phyloP scores from a whole-genome alignment of 2,113 vertebrate species.

The Ariopsis seemanni region DNA sequence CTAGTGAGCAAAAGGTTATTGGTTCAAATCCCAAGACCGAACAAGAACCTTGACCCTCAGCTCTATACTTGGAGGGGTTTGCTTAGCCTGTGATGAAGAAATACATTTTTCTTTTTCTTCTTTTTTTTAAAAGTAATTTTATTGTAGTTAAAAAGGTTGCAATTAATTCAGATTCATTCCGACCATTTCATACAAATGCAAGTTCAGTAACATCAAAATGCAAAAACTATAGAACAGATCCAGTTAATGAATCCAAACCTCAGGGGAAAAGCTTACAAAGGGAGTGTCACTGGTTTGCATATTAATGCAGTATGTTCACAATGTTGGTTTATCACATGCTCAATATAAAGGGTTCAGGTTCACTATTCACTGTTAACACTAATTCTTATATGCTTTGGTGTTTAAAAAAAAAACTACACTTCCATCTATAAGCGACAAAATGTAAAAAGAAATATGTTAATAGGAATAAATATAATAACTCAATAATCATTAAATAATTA shows the following conservation, averaged over 20 bases:
- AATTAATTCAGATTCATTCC: background rate
- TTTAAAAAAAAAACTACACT: background rate
- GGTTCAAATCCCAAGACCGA: background rate
- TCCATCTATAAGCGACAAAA: background rate
- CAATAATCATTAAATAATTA: no score
- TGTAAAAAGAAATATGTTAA: background rate
- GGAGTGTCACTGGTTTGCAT: background rate
- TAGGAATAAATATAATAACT: background rate
- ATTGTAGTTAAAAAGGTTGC: conserved; percentile 16
- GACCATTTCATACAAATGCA: conserved; percentile 16
- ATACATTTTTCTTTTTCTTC: background rate
- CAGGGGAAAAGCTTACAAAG: conserved; percentile 17
- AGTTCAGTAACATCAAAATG: background rate
- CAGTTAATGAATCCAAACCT: background rate
- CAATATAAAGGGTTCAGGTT: background rate
- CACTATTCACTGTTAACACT: background rate
- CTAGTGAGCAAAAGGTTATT: background rate
- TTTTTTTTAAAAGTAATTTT: conserved; percentile 5
- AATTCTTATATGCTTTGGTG: background rate
- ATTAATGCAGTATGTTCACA: conserved; percentile 13
- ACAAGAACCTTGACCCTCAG: background rate
- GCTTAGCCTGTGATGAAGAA: background rate
- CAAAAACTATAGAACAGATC: background rate
- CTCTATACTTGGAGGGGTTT: background rate
- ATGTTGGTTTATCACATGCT: conserved; percentile 15